These are phyloP conservation scores for Montipora capitata DNA, from an alignment of 92 coral and sea anemone genomes.

Conservation along the genomic window DNA sequence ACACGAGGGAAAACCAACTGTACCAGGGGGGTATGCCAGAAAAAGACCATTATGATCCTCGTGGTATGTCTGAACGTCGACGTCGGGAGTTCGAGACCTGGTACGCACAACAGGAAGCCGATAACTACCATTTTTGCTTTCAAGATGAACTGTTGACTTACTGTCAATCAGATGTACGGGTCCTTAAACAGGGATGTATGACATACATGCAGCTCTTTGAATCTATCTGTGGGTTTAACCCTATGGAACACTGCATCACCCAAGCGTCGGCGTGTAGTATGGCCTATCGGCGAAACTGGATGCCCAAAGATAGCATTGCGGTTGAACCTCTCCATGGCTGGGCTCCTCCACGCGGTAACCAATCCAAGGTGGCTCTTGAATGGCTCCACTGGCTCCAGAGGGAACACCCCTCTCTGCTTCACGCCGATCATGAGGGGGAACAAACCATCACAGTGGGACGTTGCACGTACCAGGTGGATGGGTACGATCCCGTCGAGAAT, in stretches of 20 bases:
- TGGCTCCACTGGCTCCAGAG: neutral
- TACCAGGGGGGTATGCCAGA: conserved; percentile 47
- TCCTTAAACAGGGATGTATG: neutral
- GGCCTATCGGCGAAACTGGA: neutral
- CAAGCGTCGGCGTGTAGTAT: neutral
- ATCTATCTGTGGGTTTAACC: neutral
- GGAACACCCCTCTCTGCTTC: too few species aligned
- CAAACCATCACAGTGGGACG: neutral
- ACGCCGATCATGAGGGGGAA: neutral
- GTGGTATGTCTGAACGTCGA: conserved; percentile 9
- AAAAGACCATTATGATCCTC: conserved; percentile 20
- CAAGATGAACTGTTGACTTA: neutral
- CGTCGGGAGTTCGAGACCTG: conserved; percentile 28
- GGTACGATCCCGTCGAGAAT: neutral
- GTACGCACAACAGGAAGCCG: neutral
- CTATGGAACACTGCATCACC: conserved; percentile 1
- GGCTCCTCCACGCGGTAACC: neutral
- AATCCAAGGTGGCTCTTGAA: neutral
- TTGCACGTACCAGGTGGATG: neutral
- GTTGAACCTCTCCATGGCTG: neutral
- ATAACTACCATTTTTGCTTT: neutral
- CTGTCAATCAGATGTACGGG: neutral
- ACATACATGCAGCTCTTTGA: neutral
- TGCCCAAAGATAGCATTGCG: neutral
- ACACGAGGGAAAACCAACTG: neutral